Evolutionary conservation across 2,797 vertebrate genomes (phyloP), one percentile per base, ranked within the genome.

Genomic region (Peromyscus aztecus): DNA sequence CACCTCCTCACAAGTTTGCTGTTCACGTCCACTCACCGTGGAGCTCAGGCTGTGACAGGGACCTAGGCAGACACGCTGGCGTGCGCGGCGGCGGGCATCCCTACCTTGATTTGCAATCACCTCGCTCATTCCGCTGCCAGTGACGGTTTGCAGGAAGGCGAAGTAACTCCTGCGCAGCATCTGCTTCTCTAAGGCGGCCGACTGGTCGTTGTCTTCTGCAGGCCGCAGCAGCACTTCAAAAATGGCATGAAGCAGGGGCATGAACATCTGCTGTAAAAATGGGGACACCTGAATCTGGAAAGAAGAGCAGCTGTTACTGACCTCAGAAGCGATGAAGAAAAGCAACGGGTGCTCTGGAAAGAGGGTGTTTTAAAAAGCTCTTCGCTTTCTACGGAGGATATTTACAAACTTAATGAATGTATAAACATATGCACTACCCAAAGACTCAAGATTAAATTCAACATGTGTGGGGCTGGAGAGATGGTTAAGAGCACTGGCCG

Each of bases 241-340:
- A 98, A 99, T 99, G 95, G 99, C 99, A 97, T 98, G 99, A 90
- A 99, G 99, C 57, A 99, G 98, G 0, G 99, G 99, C 99, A 99
- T 99, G 98, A 99, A 99, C 98, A 99, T 99, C 98, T 99, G 99
- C 97, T 99, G 99, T 97, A 99, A 99, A 98, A 99, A 99, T 67
- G 99, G 99, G 17, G 99, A 99, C 88, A 99, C 99, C 98, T 99
- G 99, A 89, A 98, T 98, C 99, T 99, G 98, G 55, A 92, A 65
- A 97, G 24, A 92, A 96, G 95, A 94, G 95, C 55, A 73, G 34
- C 7, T 67, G 94, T 57, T 96, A 92, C 2, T 87, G 27, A 69
- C 34, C 78, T 93, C 27, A 86, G 46, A 63, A 77, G 92, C 29
- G 10, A 89, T 67, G 63, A 95, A 63, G 43, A 88, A 96, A 57